Base-by-base conservation (phyloP, 2,888 invertebrate genomes). In the Dermolepida albohirtum region DNA sequence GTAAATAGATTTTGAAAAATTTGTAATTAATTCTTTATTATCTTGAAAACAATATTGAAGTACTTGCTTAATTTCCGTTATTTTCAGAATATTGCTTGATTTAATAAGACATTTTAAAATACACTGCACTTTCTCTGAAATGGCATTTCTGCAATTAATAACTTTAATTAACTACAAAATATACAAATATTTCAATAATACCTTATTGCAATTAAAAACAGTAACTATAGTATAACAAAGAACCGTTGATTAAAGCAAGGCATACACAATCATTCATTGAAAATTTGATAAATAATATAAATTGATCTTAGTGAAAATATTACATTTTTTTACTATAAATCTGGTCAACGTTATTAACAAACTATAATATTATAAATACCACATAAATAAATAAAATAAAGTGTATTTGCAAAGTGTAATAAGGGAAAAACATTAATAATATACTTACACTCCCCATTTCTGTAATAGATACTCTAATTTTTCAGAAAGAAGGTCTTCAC, bases 401-500 rank as follows among this genome's bases (percentile, higher is more conserved):
- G n/a, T n/a, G n/a, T n/a, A n/a, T n/a, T n/a, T n/a, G n/a, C n/a
- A n/a, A n/a, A n/a, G n/a, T n/a, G n/a, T n/a, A n/a, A n/a, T n/a
- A n/a, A n/a, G n/a, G n/a, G n/a, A n/a, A n/a, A n/a, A n/a, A n/a
- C n/a, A n/a, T n/a, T n/a, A n/a, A n/a, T n/a, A n/a, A n/a, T 7
- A 6, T 47, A 16, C 47, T 51, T 54, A 51, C 51, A 64, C 52
- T 64, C 52, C 43, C 8, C 7, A 51, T 14, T 14, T 64, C 57
- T 44, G 12, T 22, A 55, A 43, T 57, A 64, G 54, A 44, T 81
- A 79, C 69, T 89, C 85, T 0, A 91, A 85, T 69, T 86, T 79
- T n/a, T 78, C 74, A 1, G 82, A 73, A 5, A 90, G 77, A 64
- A 80, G 83, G 5, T 84, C 78, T 55, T 85, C 85, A 17, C 87